Evolutionary conservation across 2,888 invertebrate genomes (phyloP), one percentile per base, ranked within the genome.

Genomic region (Rotaria sp.): DNA sequence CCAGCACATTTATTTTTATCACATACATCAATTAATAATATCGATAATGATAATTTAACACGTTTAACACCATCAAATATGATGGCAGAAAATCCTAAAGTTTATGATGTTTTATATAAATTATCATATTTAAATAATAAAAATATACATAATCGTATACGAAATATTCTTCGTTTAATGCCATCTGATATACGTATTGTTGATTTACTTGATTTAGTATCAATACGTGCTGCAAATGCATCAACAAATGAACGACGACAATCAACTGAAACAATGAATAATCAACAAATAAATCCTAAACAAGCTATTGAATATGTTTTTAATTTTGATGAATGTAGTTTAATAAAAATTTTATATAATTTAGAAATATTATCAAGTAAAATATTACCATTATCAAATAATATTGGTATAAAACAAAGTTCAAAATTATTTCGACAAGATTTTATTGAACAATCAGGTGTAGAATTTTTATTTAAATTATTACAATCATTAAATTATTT

Each of bases 151-250:
- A 89, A 89, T 38, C 88, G 91, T 84, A 92, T 92, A 41, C 88
- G 91, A 48, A 91, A 90, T 86, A 89, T 92, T 84, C 88, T 92
- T 87, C 91, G 91, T 89, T 89, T 92, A 86, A 92, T 92, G 52
- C 92, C 92, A 8, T 92, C 92, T n/a, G 92, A 92, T 88, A 90
- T 91, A 26, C 89, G 89, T n/a, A 90, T 92, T 48, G 89, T 90
- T 24, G 92, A 92, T 87, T 89, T 90, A 26, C 88, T 92, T 84
- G 92, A 92, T 88, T 89, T 90, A 38, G 89, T 92, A 26, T 80
- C 80, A 45, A 45, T n/a, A 38, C 41, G 80, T n/a, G 80, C 80
- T 13, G 80, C 80, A 1, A 45, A 10, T 80, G 5, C 7, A n/a
- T 41, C 13, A 3, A 45, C 35, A n/a, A 24, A 26, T n/a, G 80